These are phyloP conservation scores for Coremacera marginata DNA, from an alignment of 2,888 invertebrate genomes.

Conservation along the genomic window DNA sequence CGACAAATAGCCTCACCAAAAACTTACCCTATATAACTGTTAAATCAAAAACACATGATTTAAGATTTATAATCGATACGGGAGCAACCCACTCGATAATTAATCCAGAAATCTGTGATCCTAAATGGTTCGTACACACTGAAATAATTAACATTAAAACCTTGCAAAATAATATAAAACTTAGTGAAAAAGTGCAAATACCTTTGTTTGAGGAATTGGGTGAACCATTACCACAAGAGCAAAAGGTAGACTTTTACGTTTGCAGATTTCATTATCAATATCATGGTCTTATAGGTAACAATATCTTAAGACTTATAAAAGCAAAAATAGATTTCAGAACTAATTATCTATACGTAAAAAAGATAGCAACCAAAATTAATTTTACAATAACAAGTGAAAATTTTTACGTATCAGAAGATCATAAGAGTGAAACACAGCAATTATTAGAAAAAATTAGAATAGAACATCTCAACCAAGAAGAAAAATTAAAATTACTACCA, in stretches of 20 bases:
- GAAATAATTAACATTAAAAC: conserved; percentile 25
- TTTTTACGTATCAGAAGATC: not conserved
- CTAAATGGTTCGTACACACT: conserved; percentile 25
- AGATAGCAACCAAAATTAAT: too few species aligned
- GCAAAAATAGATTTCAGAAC: conserved; percentile 29
- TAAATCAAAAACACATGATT: conserved; percentile 9
- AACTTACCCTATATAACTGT: conserved; percentile 19
- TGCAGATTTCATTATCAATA: conserved; percentile 41
- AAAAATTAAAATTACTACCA: not conserved
- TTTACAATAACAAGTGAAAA: conserved; percentile 10
- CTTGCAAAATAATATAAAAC: conserved; percentile 25
- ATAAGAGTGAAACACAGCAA: conserved; percentile 1
- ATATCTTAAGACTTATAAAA: conserved; percentile 31
- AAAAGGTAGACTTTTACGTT: conserved; percentile 35
- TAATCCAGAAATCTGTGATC: conserved; percentile 39
- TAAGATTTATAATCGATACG: conserved; percentile 43
- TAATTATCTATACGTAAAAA: not conserved
- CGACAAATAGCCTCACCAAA: conserved; percentile 33
- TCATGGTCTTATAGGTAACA: conserved; percentile 42
- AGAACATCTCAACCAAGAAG: conserved; percentile 25
- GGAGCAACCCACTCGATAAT: conserved; percentile 39
- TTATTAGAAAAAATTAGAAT: conserved; percentile 33
- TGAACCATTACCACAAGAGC: not conserved
- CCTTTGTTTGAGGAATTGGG: conserved; percentile 37
- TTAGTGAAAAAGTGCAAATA: conserved; percentile 31